These are phyloP conservation scores for Varroa destructor DNA, from an alignment of 1,140 invertebrate genomes.

Conservation along the genomic window DNA sequence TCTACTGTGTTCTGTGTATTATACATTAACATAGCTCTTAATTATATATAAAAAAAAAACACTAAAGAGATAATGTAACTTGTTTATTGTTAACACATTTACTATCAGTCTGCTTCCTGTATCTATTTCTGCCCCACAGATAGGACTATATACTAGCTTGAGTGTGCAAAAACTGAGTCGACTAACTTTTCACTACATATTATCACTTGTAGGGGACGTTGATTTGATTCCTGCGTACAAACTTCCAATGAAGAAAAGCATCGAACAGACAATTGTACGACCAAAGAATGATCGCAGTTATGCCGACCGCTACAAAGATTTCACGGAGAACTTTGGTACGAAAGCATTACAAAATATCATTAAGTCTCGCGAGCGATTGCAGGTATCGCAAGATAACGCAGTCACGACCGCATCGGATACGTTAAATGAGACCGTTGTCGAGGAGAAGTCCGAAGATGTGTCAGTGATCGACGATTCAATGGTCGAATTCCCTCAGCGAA, in stretches of 20 bases:
- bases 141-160: no score
- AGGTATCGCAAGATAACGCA: constrained; percentile 12
- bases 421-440: constrained; percentile 20
- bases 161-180: no score
- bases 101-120: no score
- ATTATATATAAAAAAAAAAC: no score
- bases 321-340: constrained; percentile 18
- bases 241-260: constrained; percentile 1
- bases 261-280: neutral
- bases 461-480: neutral
- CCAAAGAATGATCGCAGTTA: neutral
- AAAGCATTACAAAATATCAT: constrained; percentile 15
- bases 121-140: no score
- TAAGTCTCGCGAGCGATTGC: neutral
- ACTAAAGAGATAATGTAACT: no score
- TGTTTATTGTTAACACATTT: no score
- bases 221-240: constrained; percentile 7
- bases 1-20: no score
- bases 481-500: constrained; percentile 17
- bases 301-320: constrained; percentile 14
- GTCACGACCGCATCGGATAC: neutral
- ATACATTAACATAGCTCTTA: no score
- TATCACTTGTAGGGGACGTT: neutral
- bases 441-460: neutral
- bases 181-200: no score